A percentile compares a stretch with the other conserved stretches of the same genome.
Conservation (phyloP, 1,140 invertebrate species). For the Nymphalis io region DNA sequence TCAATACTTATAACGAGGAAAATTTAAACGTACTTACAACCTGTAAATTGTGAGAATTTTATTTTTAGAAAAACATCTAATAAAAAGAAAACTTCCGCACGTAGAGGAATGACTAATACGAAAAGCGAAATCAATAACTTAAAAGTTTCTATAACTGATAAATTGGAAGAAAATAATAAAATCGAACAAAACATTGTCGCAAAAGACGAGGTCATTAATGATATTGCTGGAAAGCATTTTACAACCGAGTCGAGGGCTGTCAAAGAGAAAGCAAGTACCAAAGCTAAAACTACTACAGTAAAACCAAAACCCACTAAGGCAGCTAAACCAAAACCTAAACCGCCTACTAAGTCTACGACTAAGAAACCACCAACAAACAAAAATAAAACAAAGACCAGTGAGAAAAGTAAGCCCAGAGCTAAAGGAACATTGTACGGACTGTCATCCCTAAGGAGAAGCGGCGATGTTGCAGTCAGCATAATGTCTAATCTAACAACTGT, state of each 20-base stretch:
- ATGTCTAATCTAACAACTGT: conserved; percentile 89
- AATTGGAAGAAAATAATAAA: conserved; percentile 45
- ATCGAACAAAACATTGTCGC: conserved; percentile 43
- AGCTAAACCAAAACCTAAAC: conserved; percentile 64
- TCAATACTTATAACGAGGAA: too few relatives aligned
- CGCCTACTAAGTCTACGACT: conserved; percentile 58
- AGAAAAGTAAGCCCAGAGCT: conserved; percentile 83
- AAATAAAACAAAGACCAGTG: conserved; percentile 76
- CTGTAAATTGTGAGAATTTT: too few relatives aligned
- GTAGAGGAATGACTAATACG: conserved; percentile 47
- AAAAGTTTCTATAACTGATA: conserved; percentile 42
- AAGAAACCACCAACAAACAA: conserved; percentile 72
- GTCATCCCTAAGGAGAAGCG: conserved; percentile 87
- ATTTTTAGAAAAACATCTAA: conserved; percentile 61
- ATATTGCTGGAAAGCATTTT: conserved; percentile 52
- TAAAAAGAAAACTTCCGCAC: conserved; percentile 68
- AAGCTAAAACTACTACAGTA: conserved; percentile 55
- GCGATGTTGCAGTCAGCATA: conserved; percentile 89
- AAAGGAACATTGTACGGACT: conserved; percentile 90
- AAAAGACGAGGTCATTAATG: conserved; percentile 34
- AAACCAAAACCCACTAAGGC: conserved; percentile 54
- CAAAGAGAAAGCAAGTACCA: conserved; percentile 60
- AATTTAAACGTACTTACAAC: too few relatives aligned
- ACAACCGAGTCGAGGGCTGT: conserved; percentile 53
- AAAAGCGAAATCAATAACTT: conserved; percentile 43